phyloP scores from a whole-genome alignment of 2,797 vertebrate genomes.

The Neosilurus mollespiculum region DNA sequence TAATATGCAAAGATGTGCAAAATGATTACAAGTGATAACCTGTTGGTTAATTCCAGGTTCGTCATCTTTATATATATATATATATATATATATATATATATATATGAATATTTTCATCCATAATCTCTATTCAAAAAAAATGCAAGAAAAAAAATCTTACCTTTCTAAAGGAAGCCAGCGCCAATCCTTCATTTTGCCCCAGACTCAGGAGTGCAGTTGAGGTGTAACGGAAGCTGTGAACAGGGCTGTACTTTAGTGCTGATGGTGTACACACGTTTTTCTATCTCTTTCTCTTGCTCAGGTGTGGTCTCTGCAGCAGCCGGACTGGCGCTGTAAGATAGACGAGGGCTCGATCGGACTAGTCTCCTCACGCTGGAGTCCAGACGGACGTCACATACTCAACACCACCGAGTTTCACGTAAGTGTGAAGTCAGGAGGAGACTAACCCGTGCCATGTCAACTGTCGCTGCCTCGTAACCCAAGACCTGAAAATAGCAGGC shows the following conservation, averaged over 20 bases:
- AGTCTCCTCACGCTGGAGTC: slow-evolving; percentile 94
- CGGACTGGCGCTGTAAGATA: slow-evolving; percentile 95
- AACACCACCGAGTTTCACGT: slow-evolving; percentile 98
- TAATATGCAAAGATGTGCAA: not conserved
- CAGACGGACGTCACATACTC: slow-evolving; percentile 97
- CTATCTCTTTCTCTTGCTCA: slow-evolving; percentile 56
- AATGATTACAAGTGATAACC: not conserved
- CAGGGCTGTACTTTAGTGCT: slow-evolving; percentile 22
- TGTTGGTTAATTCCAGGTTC: too few species aligned
- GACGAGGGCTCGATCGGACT: slow-evolving; percentile 96
- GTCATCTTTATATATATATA: too few species aligned
- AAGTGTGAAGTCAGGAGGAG: slow-evolving; percentile 73
- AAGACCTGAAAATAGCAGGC: slow-evolving; percentile 61
- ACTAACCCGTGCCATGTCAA: slow-evolving; percentile 65
- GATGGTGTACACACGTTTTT: slow-evolving; percentile 24
- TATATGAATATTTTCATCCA: not conserved
- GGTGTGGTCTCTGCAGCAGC: slow-evolving; percentile 98
- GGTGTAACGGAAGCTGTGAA: slow-evolving; percentile 9
- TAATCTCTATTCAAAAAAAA: not conserved
- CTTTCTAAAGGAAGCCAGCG: slow-evolving; percentile 78
- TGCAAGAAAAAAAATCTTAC: slow-evolving; percentile 64
- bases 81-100: too few species aligned
- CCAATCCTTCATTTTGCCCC: slow-evolving; percentile 80
- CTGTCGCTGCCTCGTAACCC: slow-evolving; percentile 76
- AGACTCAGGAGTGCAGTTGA: not conserved